phyloP scores from a whole-genome alignment of 2,113 vertebrate genomes.

The Mus spicilegus region DNA sequence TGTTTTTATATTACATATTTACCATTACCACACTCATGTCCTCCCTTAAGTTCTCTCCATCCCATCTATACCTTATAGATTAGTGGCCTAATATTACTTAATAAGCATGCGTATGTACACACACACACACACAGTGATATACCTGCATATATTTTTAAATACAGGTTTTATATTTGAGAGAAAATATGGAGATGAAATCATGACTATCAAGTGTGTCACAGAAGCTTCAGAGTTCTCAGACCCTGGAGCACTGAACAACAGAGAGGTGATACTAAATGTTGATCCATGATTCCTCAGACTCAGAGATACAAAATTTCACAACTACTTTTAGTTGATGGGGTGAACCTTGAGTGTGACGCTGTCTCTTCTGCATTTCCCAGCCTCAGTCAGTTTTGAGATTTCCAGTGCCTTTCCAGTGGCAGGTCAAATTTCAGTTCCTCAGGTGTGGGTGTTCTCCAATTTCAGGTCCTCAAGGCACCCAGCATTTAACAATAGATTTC shows the following conservation, averaged over 20 bases:
- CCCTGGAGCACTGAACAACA: background rate
- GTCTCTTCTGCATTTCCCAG: background rate
- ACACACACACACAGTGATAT: background rate
- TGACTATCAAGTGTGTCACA: too few relatives aligned
- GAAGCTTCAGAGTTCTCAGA: background rate
- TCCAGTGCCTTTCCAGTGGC: background rate
- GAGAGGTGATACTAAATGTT: background rate
- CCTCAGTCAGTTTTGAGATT: background rate
- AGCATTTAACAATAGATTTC: background rate
- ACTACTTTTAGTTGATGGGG: background rate
- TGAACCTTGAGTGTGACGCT: too few relatives aligned
- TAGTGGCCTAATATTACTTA: background rate
- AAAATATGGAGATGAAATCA: background rate
- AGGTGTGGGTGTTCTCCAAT: background rate
- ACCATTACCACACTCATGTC: background rate
- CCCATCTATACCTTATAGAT: background rate
- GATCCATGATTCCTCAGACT: rapidly evolving
- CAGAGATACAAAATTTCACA: background rate
- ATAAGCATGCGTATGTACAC: background rate
- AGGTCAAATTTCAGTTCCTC: background rate
- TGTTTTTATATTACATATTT: background rate
- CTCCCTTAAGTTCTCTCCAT: background rate
- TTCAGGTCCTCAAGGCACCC: background rate
- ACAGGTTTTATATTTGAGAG: background rate
- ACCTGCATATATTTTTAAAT: background rate